Base-by-base conservation (phyloP, 2,113 vertebrate genomes). In the Mormyrus lacerda region DNA sequence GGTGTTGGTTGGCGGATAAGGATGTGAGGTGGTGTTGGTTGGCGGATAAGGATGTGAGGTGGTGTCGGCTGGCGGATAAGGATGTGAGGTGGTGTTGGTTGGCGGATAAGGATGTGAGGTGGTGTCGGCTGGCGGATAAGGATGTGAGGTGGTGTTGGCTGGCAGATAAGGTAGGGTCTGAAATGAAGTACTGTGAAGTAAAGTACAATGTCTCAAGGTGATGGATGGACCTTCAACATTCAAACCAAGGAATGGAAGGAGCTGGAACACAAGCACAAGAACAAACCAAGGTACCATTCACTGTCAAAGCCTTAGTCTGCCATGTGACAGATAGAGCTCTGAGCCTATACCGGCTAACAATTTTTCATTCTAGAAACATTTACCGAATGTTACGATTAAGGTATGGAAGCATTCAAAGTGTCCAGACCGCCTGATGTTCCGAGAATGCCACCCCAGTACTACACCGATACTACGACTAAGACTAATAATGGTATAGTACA, bases 161-260 rank as follows among this genome's bases (percentile, higher is more conserved):
- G 65, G 17, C 55, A 73, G 24, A 76, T 27, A 11, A 51, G 27
- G 17, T 9, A 69, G 21, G 42, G 8, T 76, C 45, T 73, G 42
- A 47, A 88, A 76, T 51, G 10, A 73, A 73, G 17, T 27, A 19
- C 50, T 4, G 21, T 45, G 65, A 76, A 76, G 69, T 83, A 83
- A 83, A 47, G 19, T 84, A 47, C 44, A 65, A 69, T 89, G 61
- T 89, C 48, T 35, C 17, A 15, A 96, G 98, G 96, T 94, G 98
- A 99, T 88, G 97, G 96, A 2, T 99, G 98, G 98, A 93, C 97
- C 93, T 95, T 98, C 92, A 96, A 95, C 92, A 84, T 96, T 45
- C 91, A 95, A 88, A 96, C 96, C 79, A 97, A 97, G 51, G 95
- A 94, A 92, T 99, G 98, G 98, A 96, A 94, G 90, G 96, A 98